Percentiles rank a stretch among this genome's conserved stretches.
Evolutionary conservation across 2,113 vertebrate species (phyloP).

Genomic region (Regulus satrapa): DNA sequence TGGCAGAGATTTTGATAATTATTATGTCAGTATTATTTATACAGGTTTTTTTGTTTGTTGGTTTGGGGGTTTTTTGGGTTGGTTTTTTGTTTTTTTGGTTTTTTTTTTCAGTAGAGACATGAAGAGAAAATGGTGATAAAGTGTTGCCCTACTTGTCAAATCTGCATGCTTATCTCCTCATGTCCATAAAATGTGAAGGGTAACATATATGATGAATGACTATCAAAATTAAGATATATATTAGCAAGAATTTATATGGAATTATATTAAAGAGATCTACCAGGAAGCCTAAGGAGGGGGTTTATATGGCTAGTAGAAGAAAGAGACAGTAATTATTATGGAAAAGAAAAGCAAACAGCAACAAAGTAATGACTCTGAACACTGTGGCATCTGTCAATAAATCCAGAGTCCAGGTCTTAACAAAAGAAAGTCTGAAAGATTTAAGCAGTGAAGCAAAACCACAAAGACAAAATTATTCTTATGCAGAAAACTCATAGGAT

Average conservation of each 20-base stretch:
- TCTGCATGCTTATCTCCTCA: background rate
- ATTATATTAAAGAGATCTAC: background rate
- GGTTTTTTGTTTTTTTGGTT: too few relatives aligned
- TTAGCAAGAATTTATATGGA: background rate
- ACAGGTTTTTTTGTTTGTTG: rapidly evolving
- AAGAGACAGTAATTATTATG: background rate
- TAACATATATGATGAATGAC: background rate
- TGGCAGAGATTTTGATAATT: background rate
- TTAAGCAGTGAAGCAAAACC: background rate
- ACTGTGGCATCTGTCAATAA: background rate
- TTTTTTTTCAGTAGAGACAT: rapidly evolving
- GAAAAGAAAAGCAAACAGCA: background rate
- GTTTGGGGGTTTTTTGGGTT: too few relatives aligned
- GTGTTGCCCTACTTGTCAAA: background rate
- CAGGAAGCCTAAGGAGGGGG: rapidly evolving
- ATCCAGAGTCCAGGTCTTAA: background rate
- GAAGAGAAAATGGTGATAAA: background rate
- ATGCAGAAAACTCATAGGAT: background rate
- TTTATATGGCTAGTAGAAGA: background rate
- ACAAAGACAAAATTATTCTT: background rate
- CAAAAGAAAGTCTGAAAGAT: background rate
- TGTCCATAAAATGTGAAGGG: background rate
- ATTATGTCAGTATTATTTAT: background rate
- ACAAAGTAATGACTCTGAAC: background rate
- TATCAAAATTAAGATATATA: background rate